Conservation (phyloP, 2,888 invertebrate species). For the Drosophila trichaetosa region DNA sequence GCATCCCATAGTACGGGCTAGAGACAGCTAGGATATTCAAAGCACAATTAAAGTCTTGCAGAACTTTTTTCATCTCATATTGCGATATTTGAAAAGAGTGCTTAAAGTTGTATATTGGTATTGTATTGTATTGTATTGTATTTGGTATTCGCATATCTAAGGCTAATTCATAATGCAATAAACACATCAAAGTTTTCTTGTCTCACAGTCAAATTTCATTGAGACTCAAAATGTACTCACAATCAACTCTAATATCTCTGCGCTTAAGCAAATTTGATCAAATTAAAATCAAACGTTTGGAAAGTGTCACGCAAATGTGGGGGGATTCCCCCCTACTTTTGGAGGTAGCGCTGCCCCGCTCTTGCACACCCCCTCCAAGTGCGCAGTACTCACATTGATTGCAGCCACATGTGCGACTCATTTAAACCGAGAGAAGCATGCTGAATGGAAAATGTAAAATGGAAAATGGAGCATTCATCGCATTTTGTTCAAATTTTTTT, state of each 20-base stretch:
- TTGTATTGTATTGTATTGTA: too few relatives aligned
- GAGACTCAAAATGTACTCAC: slow-evolving; percentile 4
- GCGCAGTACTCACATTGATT: slow-evolving; percentile 65
- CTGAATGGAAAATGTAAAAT: not conserved
- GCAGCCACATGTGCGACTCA: slow-evolving; percentile 40
- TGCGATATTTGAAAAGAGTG: not conserved
- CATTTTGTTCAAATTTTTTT: slow-evolving; percentile 25
- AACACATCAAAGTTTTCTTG: slow-evolving; percentile 8
- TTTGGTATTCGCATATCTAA: not conserved
- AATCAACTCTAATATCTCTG: slow-evolving; percentile 31
- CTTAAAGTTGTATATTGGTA: not conserved
- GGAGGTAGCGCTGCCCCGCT: slow-evolving; percentile 16
- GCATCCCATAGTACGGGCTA: accelerated
- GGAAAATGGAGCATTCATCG: slow-evolving; percentile 6
- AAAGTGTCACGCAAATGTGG: slow-evolving; percentile 48
- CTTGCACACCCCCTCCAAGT: not conserved
- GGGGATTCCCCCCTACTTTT: not conserved
- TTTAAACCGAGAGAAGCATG: slow-evolving; percentile 25
- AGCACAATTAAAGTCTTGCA: not conserved
- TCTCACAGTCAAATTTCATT: slow-evolving; percentile 2
- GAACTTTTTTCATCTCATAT: not conserved
- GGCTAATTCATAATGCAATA: not conserved
- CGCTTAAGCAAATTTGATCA: slow-evolving; percentile 43
- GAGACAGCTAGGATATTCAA: not conserved
- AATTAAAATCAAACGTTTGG: slow-evolving; percentile 56